These are phyloP conservation scores for Cavia porcellus DNA, from an alignment of 2,113 vertebrate genomes.

Conservation along the genomic window DNA sequence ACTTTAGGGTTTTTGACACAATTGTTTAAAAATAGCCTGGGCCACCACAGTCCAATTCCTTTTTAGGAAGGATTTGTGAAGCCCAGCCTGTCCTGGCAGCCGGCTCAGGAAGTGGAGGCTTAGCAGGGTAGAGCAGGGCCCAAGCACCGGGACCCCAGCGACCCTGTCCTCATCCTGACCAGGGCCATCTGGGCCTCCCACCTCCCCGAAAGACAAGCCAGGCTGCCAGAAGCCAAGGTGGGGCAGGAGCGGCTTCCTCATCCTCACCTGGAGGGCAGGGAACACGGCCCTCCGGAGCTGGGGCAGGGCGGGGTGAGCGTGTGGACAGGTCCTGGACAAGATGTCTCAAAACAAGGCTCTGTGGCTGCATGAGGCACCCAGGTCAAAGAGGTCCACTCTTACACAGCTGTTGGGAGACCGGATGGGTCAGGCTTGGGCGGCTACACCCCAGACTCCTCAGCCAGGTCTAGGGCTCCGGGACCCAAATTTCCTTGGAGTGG, in stretches of 20 bases:
- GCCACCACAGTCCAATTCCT: conserved; percentile 45
- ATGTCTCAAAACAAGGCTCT: background rate
- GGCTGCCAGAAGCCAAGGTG: rapidly evolving
- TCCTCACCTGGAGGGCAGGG: too few relatives aligned
- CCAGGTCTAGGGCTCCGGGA: background rate
- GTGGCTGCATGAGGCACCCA: too few relatives aligned
- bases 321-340: too few relatives aligned
- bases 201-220: background rate
- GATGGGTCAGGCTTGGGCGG: background rate
- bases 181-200: background rate
- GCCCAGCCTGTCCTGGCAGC: conserved; percentile 36
- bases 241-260: too few relatives aligned
- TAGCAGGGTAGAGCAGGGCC: background rate
- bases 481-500: rapidly evolving
- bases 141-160: rapidly evolving
- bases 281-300: background rate
- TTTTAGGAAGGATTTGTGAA: conserved; percentile 79
- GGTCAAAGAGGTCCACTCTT: too few relatives aligned
- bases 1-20: conserved; percentile 76
- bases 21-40: conserved; percentile 75
- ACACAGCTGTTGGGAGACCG: background rate
- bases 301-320: background rate
- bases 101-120: conserved; percentile 71
- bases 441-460: rapidly evolving
- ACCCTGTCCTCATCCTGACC: conserved; percentile 54